Evolutionary conservation across 2,113 vertebrate genomes (phyloP).

Genomic region (Hiodon alosoides): DNA sequence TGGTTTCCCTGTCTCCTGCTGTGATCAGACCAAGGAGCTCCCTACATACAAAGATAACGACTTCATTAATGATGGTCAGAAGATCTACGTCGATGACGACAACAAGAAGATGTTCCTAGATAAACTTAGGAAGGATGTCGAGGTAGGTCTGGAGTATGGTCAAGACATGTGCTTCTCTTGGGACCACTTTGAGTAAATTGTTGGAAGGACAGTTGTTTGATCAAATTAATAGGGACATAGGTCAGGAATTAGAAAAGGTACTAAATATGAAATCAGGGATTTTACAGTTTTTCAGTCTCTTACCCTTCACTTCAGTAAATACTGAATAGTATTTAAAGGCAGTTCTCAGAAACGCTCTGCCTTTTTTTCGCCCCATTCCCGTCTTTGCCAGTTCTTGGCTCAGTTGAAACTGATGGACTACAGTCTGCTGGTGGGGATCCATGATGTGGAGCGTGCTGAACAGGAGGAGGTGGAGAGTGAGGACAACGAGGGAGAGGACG

Average conservation of each 20-base stretch:
- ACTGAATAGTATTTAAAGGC: not conserved
- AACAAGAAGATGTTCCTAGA: conserved; percentile 82
- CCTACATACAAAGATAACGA: conserved; percentile 86
- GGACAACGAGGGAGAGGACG: conserved; percentile 66
- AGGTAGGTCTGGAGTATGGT: conserved; percentile 59
- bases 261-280: not conserved
- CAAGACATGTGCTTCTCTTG: not conserved
- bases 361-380: not conserved
- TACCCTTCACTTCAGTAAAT: not conserved
- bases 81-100: conserved; percentile 78
- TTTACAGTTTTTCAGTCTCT: not conserved
- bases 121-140: conserved; percentile 81
- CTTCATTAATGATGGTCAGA: conserved; percentile 84
- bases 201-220: not conserved
- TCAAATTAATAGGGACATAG: too few species aligned
- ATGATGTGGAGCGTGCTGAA: conserved; percentile 73
- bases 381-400: conserved; percentile 56
- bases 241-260: not conserved
- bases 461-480: conserved; percentile 78
- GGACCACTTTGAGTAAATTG: not conserved
- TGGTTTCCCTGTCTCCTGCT: conserved; percentile 29
- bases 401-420: conserved; percentile 82
- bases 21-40: conserved; percentile 79
- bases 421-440: conserved; percentile 74
- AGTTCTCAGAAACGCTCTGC: not conserved